Conservation (phyloP, 2,797 vertebrate genomes). For the Phrynocephalus vlangalii region DNA sequence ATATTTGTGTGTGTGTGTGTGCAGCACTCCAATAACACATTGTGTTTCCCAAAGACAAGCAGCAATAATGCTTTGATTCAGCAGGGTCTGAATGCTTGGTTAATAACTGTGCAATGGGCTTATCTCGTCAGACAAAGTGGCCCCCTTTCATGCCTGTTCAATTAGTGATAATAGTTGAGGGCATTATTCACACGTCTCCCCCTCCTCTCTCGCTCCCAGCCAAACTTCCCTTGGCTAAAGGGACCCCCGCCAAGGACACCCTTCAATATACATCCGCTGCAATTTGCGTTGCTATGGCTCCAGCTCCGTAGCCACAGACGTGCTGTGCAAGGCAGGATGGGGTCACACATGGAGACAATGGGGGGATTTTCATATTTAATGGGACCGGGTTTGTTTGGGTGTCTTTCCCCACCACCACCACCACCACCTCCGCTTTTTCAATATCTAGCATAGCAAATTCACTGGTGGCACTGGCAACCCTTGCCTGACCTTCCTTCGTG, state of each 20-base stretch:
- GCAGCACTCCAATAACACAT: conserved; percentile 67
- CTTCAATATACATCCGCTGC: conserved; percentile 55
- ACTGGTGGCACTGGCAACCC: conserved; percentile 49
- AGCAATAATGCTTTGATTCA: conserved; percentile 60
- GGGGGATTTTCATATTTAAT: conserved; percentile 76
- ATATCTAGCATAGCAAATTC: conserved; percentile 60
- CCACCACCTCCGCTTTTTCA: background rate
- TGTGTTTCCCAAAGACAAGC: conserved; percentile 70
- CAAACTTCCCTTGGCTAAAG: conserved; percentile 68
- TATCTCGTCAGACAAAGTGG: conserved; percentile 69
- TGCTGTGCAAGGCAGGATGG: conserved; percentile 68
- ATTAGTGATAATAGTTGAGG: conserved; percentile 76
- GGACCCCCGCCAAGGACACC: conserved; percentile 60
- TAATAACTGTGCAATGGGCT: conserved; percentile 72
- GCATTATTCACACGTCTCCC: conserved; percentile 73
- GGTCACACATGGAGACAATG: conserved; percentile 65
- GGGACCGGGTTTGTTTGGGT: conserved; percentile 44
- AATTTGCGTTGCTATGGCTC: conserved; percentile 68
- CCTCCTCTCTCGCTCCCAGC: background rate
- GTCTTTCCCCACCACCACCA: conserved; percentile 6
- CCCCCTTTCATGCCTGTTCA: conserved; percentile 71
- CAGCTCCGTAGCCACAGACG: conserved; percentile 31
- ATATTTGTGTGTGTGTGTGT: conserved; percentile 63
- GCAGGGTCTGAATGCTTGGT: conserved; percentile 49
- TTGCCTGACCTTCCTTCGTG: conserved; percentile 61